Percentiles rank a stretch among this genome's conserved stretches.
phyloP scores from a whole-genome alignment of 2,797 vertebrate genomes.

The Tangara arthus region DNA sequence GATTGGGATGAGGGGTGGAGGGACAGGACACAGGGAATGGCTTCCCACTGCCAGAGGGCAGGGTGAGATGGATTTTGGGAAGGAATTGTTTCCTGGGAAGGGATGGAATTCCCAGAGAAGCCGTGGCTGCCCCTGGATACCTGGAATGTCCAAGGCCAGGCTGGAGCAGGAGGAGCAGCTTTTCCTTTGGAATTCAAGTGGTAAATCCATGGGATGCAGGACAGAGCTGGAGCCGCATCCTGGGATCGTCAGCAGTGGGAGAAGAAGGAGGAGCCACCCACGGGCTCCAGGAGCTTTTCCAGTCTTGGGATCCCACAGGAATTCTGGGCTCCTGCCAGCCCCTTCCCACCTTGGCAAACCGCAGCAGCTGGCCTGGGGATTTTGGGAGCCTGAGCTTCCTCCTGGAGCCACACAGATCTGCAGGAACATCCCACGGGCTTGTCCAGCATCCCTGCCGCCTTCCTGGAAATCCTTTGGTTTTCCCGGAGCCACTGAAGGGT shows the following conservation, averaged over 20 bases:
- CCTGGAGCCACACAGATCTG: rapidly evolving
- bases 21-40: neutral
- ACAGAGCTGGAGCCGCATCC: neutral
- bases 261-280: neutral
- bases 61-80: neutral
- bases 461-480: neutral
- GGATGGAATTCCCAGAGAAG: neutral
- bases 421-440: rapidly evolving
- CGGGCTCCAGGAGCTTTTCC: neutral
- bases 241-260: neutral
- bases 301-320: neutral
- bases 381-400: rapidly evolving
- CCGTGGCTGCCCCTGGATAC: neutral
- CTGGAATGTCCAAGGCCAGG: neutral
- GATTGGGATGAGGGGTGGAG: neutral
- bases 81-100: neutral
- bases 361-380: neutral
- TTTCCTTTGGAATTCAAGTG: rapidly evolving
- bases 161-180: neutral
- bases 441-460: neutral
- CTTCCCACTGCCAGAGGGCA: neutral
- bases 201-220: neutral
- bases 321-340: neutral
- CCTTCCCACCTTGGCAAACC: neutral
- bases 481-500: neutral